Evolutionary conservation across 2,888 invertebrate species (phyloP), one percentile per base, ranked within the genome.

Genomic region (Tanytarsus gracilentus): DNA sequence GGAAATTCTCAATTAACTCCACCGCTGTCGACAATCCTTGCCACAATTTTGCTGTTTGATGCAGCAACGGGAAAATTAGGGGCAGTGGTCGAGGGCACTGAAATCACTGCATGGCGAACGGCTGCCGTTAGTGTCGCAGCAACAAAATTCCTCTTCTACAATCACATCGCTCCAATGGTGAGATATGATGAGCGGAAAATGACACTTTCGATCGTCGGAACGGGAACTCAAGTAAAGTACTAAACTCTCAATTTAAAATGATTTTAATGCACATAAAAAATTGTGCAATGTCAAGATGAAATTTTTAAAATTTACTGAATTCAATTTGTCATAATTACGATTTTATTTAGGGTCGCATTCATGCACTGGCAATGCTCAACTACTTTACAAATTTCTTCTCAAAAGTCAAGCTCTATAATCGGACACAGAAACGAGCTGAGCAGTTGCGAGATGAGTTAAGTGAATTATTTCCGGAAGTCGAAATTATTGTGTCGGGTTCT

Each of bases 391-490:
- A 50, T 30, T 70, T 59, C 71, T 77, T 71, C 61, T 68, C 63
- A 65, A 75, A 77, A 69, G 68, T 80, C 16, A 70, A 75, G 23
- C 70, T 84, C 18, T 84, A 80, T 79, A 82, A 81, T 69, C 75
- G 78, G 55, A 74, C 72, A 1, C 25, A 23, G 2, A 62, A 66
- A 1, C 75, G 69, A 61, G 75, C 76, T 1, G 62, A 65, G 1
- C 61, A 64, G 7, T 63, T 78, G 61, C 70, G 68, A 3, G 62
- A 64, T 1, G 69, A 73, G 44, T 65, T 78, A 55, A 68, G 70
- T 51, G 49, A 26, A 4, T 55, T 64, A 33, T 64, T 61, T 58
- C 21, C 44, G 51, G 58, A 64, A 16, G 9, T 65, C 8, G 59
- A 52, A 14, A 65, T 70, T 5, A 61, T 63, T 67, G 67, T 62